phyloP scores from a whole-genome alignment of 2,888 invertebrate species.

The Orchesellides sinensis region DNA sequence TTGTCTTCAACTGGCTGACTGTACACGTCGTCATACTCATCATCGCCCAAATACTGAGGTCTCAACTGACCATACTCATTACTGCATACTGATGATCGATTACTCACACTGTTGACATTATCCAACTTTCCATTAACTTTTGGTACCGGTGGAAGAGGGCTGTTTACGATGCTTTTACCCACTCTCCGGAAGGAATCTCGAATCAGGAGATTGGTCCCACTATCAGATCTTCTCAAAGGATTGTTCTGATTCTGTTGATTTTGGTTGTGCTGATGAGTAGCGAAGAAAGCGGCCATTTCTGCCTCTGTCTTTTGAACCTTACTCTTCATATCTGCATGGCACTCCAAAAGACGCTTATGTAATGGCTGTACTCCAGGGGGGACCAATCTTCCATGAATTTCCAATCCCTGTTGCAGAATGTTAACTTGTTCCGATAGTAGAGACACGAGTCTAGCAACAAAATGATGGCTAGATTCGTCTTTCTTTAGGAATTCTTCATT shows the following conservation, averaged over 20 bases:
- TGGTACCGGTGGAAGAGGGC: conserved; percentile 89
- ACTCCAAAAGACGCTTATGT: conserved; percentile 91
- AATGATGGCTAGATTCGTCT: conserved; percentile 50
- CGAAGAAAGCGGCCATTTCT: conserved; percentile 55
- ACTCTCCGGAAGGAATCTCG: conserved; percentile 66
- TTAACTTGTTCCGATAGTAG: conserved; percentile 72
- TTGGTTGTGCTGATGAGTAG: conserved; percentile 23
- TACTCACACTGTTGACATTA: conserved; percentile 40
- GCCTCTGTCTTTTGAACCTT: conserved; percentile 77
- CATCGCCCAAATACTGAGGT: conserved; percentile 74
- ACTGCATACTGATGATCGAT: conserved; percentile 77
- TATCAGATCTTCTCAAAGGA: conserved; percentile 59
- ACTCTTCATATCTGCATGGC: conserved; percentile 90
- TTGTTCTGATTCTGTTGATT: conserved; percentile 14
- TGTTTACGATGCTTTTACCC: conserved; percentile 78
- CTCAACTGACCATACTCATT: conserved; percentile 79
- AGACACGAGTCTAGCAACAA: conserved; percentile 51
- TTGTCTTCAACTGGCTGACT: conserved; percentile 82
- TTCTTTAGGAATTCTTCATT: conserved; percentile 85
- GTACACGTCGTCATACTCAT: conserved; percentile 84
- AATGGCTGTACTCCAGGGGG: conserved; percentile 93
- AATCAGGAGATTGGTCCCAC: conserved; percentile 57
- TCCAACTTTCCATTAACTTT: conserved; percentile 50
- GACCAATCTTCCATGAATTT: conserved; percentile 90
- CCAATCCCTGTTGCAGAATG: conserved; percentile 87